Evolutionary conservation across 2,888 invertebrate species (phyloP), one percentile per base, ranked within the genome.

Genomic region (Pyrrhosoma nymphula): DNA sequence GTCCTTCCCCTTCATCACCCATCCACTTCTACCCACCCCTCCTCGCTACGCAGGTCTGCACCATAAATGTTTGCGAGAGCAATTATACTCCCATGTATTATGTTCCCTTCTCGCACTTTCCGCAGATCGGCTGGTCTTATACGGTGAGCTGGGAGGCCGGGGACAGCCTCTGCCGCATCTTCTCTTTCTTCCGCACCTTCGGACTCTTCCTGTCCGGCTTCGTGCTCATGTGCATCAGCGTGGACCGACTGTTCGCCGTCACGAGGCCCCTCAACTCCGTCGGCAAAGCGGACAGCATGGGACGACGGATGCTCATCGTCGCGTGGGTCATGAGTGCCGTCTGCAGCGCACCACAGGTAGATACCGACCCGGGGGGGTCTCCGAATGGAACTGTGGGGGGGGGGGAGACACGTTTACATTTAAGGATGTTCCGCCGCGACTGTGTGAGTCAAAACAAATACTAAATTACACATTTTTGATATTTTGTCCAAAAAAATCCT

Each of bases 341-440:
- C 30, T 97, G 96, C 96, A 96, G 97, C 56, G 96, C 97, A 10
- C 97, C 97, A 0, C 97, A 97, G 96, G 97, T 97, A 95, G 95
- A 60, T 18, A 20, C 20, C 69, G 69, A 20, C 18, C 16, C 6
- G 12, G 8, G n/a, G 55, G 4, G n/a, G 56, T 90, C 56, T 16
- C 56, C 26, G n/a, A 90, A 14, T n/a, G n/a, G n/a, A 75, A 23
- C 30, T 8, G 10, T 10, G 75, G 10, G n/a, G n/a, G 2, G 20
- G 23, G 8, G 69, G 26, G 20, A 69, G 69, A 26, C n/a, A 69
- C 69, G 2, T 23, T 69, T 69, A n/a, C n/a, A n/a, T n/a, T n/a
- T n/a, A n/a, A n/a, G 16, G 23, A 63, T 63, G 63, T 63, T 14
- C 63, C n/a, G n/a, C n/a, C n/a, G n/a, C n/a, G n/a, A n/a, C n/a